Percentiles rank a stretch among this genome's conserved stretches.
Conservation (phyloP, 2,113 vertebrate genomes). For the Albula glossodonta region DNA sequence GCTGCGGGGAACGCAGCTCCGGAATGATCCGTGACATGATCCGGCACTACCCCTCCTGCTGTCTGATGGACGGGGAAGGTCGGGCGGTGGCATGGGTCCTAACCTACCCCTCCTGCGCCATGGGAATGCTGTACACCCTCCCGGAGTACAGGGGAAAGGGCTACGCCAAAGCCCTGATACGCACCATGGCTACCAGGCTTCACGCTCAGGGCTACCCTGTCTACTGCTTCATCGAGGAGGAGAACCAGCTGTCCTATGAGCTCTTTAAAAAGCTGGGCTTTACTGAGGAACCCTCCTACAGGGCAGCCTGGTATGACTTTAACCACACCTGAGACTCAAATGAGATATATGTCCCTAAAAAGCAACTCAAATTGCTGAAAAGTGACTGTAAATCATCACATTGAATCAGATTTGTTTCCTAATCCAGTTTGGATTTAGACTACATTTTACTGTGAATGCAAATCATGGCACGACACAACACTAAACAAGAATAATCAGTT, state of each 20-base stretch:
- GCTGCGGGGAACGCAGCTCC: background rate
- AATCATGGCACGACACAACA: no score
- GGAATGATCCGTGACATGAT: conserved; percentile 51
- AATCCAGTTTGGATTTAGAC: no score
- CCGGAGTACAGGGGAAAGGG: conserved; percentile 64
- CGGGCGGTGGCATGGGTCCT: conserved; percentile 63
- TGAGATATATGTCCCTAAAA: no score
- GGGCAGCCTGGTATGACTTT: conserved; percentile 45
- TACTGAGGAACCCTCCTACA: conserved; percentile 56
- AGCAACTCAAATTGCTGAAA: no score
- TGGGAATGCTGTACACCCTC: conserved; percentile 60
- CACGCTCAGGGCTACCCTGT: conserved; percentile 54
- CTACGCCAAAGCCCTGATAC: conserved; percentile 62
- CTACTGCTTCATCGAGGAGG: conserved; percentile 62
- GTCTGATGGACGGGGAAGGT: conserved; percentile 51
- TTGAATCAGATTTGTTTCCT: no score
- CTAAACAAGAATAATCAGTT: no score
- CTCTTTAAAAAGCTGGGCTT: conserved; percentile 67
- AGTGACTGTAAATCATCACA: no score
- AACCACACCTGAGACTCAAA: conserved; percentile 18
- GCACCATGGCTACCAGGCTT: conserved; percentile 54
- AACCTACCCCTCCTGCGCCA: conserved; percentile 40
- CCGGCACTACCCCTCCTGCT: conserved; percentile 58
- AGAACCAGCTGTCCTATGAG: conserved; percentile 57
- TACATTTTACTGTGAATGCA: no score